phyloP scores from a whole-genome alignment of 1,140 invertebrate genomes.

The Megalopta genalis region DNA sequence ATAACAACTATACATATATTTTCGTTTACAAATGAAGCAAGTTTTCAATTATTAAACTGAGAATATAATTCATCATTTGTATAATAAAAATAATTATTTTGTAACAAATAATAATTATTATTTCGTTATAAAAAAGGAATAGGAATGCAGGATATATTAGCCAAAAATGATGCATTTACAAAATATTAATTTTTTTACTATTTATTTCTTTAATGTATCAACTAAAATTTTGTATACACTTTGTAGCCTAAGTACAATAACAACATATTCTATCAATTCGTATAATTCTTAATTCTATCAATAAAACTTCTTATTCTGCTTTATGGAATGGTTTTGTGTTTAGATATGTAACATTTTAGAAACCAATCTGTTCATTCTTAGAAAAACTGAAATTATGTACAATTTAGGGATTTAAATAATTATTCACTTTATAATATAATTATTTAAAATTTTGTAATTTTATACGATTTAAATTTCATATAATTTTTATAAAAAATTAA shows the following conservation, averaged over 20 bases:
- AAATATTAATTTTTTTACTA: constrained; percentile 11
- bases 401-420: background rate
- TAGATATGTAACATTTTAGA: constrained; percentile 44
- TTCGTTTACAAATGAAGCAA: too few species aligned
- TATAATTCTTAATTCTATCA: constrained; percentile 45
- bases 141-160: too few species aligned
- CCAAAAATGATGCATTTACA: background rate
- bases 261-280: constrained; percentile 51
- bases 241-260: constrained; percentile 62
- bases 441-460: background rate
- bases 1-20: too few species aligned
- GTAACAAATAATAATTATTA: too few species aligned
- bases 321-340: constrained; percentile 52
- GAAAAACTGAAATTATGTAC: constrained; percentile 3
- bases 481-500: background rate
- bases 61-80: too few species aligned
- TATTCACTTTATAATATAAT: background rate
- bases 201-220: constrained; percentile 52
- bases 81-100: too few species aligned
- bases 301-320: constrained; percentile 38
- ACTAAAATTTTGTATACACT: constrained; percentile 59
- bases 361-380: background rate
- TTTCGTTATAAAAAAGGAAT: too few species aligned
- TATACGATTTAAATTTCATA: background rate
- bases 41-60: too few species aligned